Base-by-base conservation (phyloP, 2,113 vertebrate genomes). In the Sterna hirundo region DNA sequence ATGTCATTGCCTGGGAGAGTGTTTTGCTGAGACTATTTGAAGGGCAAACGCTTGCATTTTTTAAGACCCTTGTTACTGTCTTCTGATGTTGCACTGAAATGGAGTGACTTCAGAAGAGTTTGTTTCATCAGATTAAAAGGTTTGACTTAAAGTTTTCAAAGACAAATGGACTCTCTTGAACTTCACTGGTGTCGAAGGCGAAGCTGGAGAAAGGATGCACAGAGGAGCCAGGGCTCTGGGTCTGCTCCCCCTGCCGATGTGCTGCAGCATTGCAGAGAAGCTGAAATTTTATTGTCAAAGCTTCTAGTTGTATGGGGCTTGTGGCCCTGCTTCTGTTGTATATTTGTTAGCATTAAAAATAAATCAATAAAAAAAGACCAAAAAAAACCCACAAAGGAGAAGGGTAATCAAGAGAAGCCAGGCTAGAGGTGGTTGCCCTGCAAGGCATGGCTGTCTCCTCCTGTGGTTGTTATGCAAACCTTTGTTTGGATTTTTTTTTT, bases 171-270 rank as follows among this genome's bases (percentile, higher is more conserved):
- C 18, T 15, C 11, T 76, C 16, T 72, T 77, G 23, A 69, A 5
- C 21, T 21, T 60, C 42, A 17, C 22, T n/a, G 19, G 17, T 62
- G 27, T 27, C 2, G 0, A 4, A 8, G 52, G 26, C 30, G 30
- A 60, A 76, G 20, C 77, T 82, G 72, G 47, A 61, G 64, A 18
- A 79, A 38, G 60, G 58, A 42, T 36, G 36, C 0, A 0, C 2
- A 11, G 14, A 64, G 57, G 51, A 62, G 5, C 19, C 21, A 2
- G 19, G 27, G 57, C 61, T 79, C 52, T 32, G 61, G 42, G 57
- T 62, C 62, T 85, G 82, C 91, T 91, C 95, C 94, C 83, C 70
- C 94, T 95, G 78, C 94, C 93, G 95, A 65, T 88, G 30, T 51
- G 46, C 68, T 85, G 19, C 22, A 66, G 58, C 58, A 46, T 36